A percentile compares a stretch with the other conserved stretches of the same genome.
Evolutionary conservation across 2,113 vertebrate genomes (phyloP).

Genomic region (Oceanodroma tethys): DNA sequence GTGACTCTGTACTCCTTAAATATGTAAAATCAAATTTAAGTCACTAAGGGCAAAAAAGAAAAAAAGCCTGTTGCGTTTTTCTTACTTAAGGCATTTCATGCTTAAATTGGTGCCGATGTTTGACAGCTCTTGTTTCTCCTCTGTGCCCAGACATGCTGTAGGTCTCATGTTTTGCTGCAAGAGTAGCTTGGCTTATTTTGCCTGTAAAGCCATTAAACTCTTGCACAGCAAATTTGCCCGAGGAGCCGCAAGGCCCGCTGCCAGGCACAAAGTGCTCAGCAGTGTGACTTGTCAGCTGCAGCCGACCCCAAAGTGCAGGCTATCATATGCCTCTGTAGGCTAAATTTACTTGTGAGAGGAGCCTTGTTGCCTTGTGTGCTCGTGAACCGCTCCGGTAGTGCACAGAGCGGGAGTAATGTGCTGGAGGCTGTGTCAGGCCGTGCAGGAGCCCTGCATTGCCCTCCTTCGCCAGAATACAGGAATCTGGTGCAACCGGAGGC

Average conservation of each 20-base stretch:
- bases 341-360: not conserved
- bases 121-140: not conserved
- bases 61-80: accelerated
- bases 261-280: not conserved
- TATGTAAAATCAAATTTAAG: not conserved
- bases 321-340: accelerated
- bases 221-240: not conserved
- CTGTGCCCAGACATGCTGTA: not conserved
- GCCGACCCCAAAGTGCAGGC: not conserved
- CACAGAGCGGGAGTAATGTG: accelerated
- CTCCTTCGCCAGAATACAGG: not conserved
- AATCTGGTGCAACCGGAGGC: not conserved
- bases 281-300: accelerated
- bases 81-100: not conserved
- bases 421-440: not conserved
- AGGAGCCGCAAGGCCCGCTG: not conserved
- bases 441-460: not conserved
- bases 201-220: not conserved
- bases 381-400: accelerated
- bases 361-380: not conserved
- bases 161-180: not conserved
- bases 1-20: not conserved
- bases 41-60: not conserved
- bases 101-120: not conserved
- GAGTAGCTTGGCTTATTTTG: not conserved